phyloP scores from a whole-genome alignment of 1,140 invertebrate species.

The Mycetomoellerius zeteki region DNA sequence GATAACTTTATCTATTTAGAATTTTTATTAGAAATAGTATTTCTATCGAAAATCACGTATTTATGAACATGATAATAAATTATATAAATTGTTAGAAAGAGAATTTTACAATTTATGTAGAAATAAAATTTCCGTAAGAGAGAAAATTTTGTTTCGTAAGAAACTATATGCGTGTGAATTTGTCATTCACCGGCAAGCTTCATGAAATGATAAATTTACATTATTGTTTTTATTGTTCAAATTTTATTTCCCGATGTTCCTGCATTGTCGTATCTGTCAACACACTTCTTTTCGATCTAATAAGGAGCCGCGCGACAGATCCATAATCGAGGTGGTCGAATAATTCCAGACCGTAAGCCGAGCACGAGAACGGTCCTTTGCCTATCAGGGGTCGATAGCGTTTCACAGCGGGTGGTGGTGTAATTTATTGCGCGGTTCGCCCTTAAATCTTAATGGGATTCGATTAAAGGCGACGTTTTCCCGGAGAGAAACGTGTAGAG shows the following conservation, averaged over 20 bases:
- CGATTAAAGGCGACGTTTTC: slow-evolving; percentile 82
- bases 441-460: slow-evolving; percentile 84
- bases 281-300: slow-evolving; percentile 48
- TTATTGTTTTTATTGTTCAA: not conserved
- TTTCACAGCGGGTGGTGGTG: slow-evolving; percentile 74
- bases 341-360: slow-evolving; percentile 80
- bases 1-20: not conserved
- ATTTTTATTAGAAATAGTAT: not conserved
- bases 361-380: slow-evolving; percentile 79
- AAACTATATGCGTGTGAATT: too few species aligned
- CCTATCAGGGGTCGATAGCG: slow-evolving; percentile 80
- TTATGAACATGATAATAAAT: not conserved
- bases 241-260: slow-evolving; percentile 62
- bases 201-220: slow-evolving; percentile 18
- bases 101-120: not conserved
- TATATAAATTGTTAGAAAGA: not conserved
- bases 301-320: slow-evolving; percentile 69
- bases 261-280: slow-evolving; percentile 63
- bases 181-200: not conserved
- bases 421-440: slow-evolving; percentile 81
- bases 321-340: slow-evolving; percentile 74
- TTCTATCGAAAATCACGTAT: too few species aligned
- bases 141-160: not conserved
- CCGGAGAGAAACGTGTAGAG: slow-evolving; percentile 70
- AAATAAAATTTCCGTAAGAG: not conserved